Evolutionary conservation across 2,888 invertebrate species (phyloP), one percentile per base, ranked within the genome.

Genomic region (Tillus elongatus): DNA sequence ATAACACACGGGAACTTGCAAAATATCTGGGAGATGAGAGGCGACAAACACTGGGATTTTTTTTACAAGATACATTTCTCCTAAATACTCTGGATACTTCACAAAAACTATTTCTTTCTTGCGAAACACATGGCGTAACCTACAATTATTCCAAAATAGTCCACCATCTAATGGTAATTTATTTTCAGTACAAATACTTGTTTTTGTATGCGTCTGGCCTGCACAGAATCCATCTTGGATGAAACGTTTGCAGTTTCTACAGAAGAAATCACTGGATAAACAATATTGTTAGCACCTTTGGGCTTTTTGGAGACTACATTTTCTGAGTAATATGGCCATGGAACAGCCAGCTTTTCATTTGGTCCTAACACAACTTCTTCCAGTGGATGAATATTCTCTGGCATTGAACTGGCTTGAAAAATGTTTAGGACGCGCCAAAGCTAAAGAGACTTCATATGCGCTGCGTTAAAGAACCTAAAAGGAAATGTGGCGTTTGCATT

Each of bases 51-150:
- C n/a, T n/a, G n/a, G n/a, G n/a, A n/a, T n/a, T n/a, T n/a, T n/a
- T n/a, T n/a, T n/a, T n/a, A n/a, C n/a, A n/a, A n/a, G n/a, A n/a
- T n/a, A 6, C 6, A 19, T 19, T 19, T n/a, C n/a, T n/a, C 24
- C n/a, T 19, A n/a, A 19, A 19, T n/a, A 19, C 24, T 8, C n/a
- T 19, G 6, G 24, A 6, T n/a, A 8, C n/a, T n/a, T 19, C 24
- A 8, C n/a, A 6, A 8, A 19, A 19, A 19, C 24, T 19, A 19
- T n/a, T 8, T 19, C 24, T n/a, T 19, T 19, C 24, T 19, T 19
- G 24, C 24, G 6, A n/a, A 19, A 19, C n/a, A 19, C n/a, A 19
- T n/a, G 24, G 24, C 24, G 24, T 19, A 19, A 19, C 24, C 24
- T 19, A 19, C 24, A 19, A 19, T 19, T n/a, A 19, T 19, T 19